phyloP scores from a whole-genome alignment of 2,113 vertebrate genomes.

The Cacatua alba region DNA sequence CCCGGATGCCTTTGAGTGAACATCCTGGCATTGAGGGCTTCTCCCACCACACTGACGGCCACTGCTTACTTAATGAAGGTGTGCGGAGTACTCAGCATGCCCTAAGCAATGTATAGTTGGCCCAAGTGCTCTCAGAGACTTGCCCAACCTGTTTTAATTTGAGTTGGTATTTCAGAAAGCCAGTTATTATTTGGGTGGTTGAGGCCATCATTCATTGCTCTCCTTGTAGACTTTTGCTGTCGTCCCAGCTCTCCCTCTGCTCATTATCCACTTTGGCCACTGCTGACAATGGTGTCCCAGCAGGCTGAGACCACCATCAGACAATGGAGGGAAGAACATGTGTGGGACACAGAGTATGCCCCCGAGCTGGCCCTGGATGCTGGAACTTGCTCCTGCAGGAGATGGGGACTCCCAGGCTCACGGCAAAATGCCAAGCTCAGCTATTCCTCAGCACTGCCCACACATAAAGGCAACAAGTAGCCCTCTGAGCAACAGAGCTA shows the following conservation, averaged over 20 bases:
- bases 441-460: neutral
- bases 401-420: neutral
- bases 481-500: neutral
- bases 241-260: slow-evolving; percentile 2
- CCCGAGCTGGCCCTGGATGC: slow-evolving; percentile 1
- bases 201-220: slow-evolving; percentile 6
- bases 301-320: neutral
- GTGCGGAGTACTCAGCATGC: neutral
- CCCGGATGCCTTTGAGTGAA: neutral
- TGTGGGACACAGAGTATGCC: neutral
- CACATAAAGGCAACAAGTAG: neutral
- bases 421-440: neutral
- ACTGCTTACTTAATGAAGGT: neutral
- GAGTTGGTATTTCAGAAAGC: slow-evolving; percentile 23
- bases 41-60: neutral
- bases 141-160: slow-evolving; percentile 55
- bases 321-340: neutral
- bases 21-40: slow-evolving; percentile 6
- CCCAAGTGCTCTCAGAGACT: slow-evolving; percentile 2
- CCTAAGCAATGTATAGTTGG: slow-evolving; percentile 23
- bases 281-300: neutral
- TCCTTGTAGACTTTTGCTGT: neutral
- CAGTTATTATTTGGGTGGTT: slow-evolving; percentile 38
- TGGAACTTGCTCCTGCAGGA: neutral
- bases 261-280: neutral